These are phyloP conservation scores for Psilopogon haemacephalus DNA, from an alignment of 2,113 vertebrate species.

Conservation along the genomic window DNA sequence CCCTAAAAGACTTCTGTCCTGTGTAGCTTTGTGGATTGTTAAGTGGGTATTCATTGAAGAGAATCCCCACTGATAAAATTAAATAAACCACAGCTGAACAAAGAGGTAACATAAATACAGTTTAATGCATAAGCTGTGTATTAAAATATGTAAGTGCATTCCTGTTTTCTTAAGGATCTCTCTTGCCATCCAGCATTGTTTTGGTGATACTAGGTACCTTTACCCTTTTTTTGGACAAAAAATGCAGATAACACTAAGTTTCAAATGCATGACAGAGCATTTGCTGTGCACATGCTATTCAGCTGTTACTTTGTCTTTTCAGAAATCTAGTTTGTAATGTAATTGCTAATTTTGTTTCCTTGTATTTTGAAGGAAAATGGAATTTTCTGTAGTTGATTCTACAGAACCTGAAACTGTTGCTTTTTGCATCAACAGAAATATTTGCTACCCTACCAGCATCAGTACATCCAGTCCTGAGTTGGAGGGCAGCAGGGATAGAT, in stretches of 20 bases:
- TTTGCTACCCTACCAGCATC: not conserved
- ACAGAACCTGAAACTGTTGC: not conserved
- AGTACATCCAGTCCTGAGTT: not conserved
- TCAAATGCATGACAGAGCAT: not conserved
- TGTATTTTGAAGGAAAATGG: not conserved
- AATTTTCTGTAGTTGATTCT: not conserved
- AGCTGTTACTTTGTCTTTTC: not conserved
- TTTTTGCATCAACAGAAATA: not conserved
- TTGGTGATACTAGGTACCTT: not conserved
- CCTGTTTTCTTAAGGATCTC: not conserved
- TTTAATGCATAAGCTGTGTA: not conserved
- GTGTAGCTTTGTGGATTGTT: not conserved
- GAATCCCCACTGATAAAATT: not conserved
- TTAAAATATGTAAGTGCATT: not conserved
- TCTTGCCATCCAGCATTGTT: not conserved
- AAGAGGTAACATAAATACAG: not conserved
- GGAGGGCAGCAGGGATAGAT: not conserved
- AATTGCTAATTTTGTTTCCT: not conserved
- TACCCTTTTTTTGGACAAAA: not conserved
- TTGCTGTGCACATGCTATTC: slow-evolving; percentile 8
- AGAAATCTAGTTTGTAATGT: slow-evolving; percentile 4
- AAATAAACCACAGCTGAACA: not conserved
- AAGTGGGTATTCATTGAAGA: not conserved
- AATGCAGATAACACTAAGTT: not conserved
- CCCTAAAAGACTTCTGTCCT: not conserved